Percentiles rank a stretch among this genome's conserved stretches.
Evolutionary conservation across 2,113 vertebrate genomes (phyloP).

Genomic region (Indicator maculatus): DNA sequence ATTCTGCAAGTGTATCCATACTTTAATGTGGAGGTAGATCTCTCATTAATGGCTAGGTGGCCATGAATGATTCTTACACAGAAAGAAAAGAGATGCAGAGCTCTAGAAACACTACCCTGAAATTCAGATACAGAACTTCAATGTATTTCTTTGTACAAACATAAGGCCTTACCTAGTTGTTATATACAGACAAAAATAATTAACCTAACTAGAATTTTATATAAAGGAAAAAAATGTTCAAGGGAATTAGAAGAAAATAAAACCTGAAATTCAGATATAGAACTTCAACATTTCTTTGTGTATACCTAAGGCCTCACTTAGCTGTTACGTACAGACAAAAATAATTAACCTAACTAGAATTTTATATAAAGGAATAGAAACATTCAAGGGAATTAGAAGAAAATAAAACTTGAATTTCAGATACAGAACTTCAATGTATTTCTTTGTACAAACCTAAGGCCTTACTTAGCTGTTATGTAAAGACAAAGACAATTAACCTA

Average conservation of each 20-base stretch:
- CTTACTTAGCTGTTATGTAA: not conserved
- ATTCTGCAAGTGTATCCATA: not conserved
- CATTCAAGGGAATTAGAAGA: not conserved
- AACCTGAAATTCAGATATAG: not conserved
- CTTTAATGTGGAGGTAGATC: not conserved
- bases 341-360: not conserved
- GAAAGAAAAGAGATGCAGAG: not conserved
- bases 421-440: not conserved
- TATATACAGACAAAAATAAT: not conserved
- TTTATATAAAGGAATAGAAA: not conserved
- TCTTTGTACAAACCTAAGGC: not conserved
- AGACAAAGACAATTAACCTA: not conserved
- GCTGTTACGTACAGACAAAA: not conserved
- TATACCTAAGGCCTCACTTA: not conserved
- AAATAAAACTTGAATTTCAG: conserved; percentile 13
- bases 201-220: not conserved
- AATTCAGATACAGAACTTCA: not conserved
- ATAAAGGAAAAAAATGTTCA: not conserved
- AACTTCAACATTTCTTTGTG: not conserved
- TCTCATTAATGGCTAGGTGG: not conserved
- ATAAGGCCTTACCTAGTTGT: not conserved
- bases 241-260: not conserved
- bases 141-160: not conserved
- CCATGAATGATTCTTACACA: not conserved
- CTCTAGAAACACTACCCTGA: not conserved